Conservation (phyloP, 2,888 invertebrate genomes). For the Apamea monoglypha region DNA sequence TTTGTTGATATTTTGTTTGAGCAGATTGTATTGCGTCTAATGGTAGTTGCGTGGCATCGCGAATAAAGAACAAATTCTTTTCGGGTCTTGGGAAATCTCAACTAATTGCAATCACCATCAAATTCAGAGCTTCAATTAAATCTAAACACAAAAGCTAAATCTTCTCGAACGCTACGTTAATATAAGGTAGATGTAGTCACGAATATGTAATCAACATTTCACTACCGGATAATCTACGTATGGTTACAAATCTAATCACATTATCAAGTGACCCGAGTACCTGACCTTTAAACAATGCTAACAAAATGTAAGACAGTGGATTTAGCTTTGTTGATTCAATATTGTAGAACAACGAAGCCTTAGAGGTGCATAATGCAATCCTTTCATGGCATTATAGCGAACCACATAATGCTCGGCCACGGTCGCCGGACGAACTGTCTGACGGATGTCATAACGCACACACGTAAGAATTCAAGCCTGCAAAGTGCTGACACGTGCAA, state of each 20-base stretch:
- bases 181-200: not conserved
- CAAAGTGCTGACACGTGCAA: slow-evolving; percentile 76
- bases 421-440: slow-evolving; percentile 71
- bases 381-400: slow-evolving; percentile 80
- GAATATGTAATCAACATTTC: slow-evolving; percentile 5
- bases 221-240: not conserved
- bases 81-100: slow-evolving; percentile 22
- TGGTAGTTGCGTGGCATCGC: slow-evolving; percentile 50
- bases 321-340: slow-evolving; percentile 76
- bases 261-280: slow-evolving; percentile 43
- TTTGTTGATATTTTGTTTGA: slow-evolving; percentile 71
- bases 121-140: slow-evolving; percentile 6
- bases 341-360: slow-evolving; percentile 79
- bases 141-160: not conserved
- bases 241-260: slow-evolving; percentile 52
- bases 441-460: slow-evolving; percentile 70
- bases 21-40: slow-evolving; percentile 46
- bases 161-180: not conserved
- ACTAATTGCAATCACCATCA: slow-evolving; percentile 12
- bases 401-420: slow-evolving; percentile 76
- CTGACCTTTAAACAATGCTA: slow-evolving; percentile 63
- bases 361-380: slow-evolving; percentile 79
- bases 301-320: slow-evolving; percentile 69
- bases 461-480: slow-evolving; percentile 75
- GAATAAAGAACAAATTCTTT: slow-evolving; percentile 43